phyloP scores from a whole-genome alignment of 1,140 invertebrate species.

The Melanaphis sacchari region DNA sequence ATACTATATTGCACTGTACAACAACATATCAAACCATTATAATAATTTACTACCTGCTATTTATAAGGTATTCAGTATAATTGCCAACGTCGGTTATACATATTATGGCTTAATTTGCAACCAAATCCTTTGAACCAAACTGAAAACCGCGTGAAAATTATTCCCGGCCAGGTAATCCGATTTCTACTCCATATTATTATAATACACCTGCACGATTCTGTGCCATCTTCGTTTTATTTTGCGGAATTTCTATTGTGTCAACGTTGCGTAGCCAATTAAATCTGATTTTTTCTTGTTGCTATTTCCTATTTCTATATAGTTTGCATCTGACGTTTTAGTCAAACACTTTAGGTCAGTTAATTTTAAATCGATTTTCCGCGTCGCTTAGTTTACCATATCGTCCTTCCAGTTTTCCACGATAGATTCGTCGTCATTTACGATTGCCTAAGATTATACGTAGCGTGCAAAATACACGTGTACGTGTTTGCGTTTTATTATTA shows the following conservation, averaged over 20 bases:
- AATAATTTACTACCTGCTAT: background rate
- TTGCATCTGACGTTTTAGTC: background rate
- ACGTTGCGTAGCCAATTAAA: background rate
- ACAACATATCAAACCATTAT: background rate
- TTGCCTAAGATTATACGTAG: background rate
- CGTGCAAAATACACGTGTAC: background rate
- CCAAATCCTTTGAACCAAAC: background rate
- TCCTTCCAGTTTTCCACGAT: background rate
- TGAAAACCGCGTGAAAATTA: background rate
- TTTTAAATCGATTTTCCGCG: slow-evolving; percentile 20
- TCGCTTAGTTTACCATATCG: background rate
- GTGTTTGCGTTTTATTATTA: background rate
- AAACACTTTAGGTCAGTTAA: background rate
- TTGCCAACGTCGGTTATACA: background rate
- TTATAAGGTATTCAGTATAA: background rate
- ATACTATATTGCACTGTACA: background rate
- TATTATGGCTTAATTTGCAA: background rate
- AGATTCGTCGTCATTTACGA: background rate
- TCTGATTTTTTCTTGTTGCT: background rate
- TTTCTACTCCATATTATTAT: background rate
- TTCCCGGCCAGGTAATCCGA: background rate
- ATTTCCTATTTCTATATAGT: background rate
- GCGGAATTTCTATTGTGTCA: background rate
- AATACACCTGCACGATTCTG: background rate
- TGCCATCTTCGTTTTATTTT: background rate